Base-by-base conservation (phyloP, 2,888 invertebrate genomes). In the Villa cingulata region DNA sequence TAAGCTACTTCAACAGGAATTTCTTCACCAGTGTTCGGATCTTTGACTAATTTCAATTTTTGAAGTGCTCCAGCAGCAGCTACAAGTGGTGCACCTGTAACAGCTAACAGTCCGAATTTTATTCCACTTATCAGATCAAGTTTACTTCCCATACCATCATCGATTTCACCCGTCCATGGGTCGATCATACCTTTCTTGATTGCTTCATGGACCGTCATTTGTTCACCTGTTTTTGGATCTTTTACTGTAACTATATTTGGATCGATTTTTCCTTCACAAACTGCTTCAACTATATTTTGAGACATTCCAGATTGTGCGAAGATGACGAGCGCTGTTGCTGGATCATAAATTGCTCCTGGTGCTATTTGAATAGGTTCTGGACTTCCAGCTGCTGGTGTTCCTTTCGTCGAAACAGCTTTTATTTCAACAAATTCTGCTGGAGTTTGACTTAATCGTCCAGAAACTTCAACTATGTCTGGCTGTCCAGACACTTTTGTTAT, bases 1-100 rank as follows among this genome's bases (percentile, higher is more conserved):
- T 86, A 77, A 4, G 91, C 91, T 45, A 85, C 81, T 65, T 86
- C 83, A 56, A 87, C 76, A 2, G 86, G 84, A 54, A 89, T 73
- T 60, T 81, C 79, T 62, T 86, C 80, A 4, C 86, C 88, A 1
- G 87, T 84, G 56, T 76, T 77, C 1, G 91, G 88, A 66, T 92
- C 89, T 47, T 77, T 71, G 15, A 84, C 77, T 72, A 83, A 79
- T 55, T 72, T 75, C 5, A 84, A 75, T 1, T 80, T 74, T 63
- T 82, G 79, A 47, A 83, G 74, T 1, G 81, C 75, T 55, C 80
- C 78, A 48, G 81, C 78, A 2, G 81, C 78, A 6, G 81, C 83
- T 6, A 82, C 75, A 44, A 86, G 66, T 2, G 88, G 87, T 10
- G 83, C 79, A 38, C 87, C 88, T 42, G 80, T 64, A 12, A 89